Evolutionary conservation across 2,113 vertebrate genomes (phyloP).

Genomic region (Genyomyrus donnyi): DNA sequence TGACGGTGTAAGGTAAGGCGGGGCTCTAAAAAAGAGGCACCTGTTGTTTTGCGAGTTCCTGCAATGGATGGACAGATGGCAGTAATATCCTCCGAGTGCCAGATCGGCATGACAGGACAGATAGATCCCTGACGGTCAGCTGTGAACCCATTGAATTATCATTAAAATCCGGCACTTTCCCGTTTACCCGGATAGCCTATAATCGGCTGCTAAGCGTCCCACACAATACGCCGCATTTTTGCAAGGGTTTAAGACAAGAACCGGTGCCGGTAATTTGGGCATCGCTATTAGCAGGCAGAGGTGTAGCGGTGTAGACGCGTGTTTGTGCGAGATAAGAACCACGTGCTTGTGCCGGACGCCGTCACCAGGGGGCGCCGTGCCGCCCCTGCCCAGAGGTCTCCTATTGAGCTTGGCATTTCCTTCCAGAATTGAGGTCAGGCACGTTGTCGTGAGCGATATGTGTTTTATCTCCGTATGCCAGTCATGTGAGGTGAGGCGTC

Average conservation of each 20-base stretch:
- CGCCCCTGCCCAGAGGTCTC: slow-evolving; percentile 14
- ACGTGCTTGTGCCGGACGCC: background rate
- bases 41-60: background rate
- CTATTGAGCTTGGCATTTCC: slow-evolving; percentile 24
- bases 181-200: background rate
- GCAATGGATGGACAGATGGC: background rate
- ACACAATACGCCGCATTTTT: background rate
- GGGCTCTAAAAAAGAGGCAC: background rate
- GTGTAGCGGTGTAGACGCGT: background rate
- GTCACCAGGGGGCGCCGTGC: slow-evolving; percentile 22
- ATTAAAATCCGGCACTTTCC: background rate
- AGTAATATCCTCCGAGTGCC: background rate
- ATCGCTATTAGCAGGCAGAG: background rate
- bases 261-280: background rate
- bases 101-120: background rate
- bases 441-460: slow-evolving; percentile 32
- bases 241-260: background rate
- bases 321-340: background rate
- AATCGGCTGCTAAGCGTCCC: background rate
- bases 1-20: background rate
- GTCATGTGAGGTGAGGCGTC: slow-evolving; percentile 20
- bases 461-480: slow-evolving; percentile 28
- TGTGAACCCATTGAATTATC: background rate
- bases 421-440: slow-evolving; percentile 29
- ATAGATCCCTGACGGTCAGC: background rate